A percentile compares a stretch with the other conserved stretches of the same genome.
Conservation (phyloP, 1,140 invertebrate species). For the Hyposmocoma kahamanoa region DNA sequence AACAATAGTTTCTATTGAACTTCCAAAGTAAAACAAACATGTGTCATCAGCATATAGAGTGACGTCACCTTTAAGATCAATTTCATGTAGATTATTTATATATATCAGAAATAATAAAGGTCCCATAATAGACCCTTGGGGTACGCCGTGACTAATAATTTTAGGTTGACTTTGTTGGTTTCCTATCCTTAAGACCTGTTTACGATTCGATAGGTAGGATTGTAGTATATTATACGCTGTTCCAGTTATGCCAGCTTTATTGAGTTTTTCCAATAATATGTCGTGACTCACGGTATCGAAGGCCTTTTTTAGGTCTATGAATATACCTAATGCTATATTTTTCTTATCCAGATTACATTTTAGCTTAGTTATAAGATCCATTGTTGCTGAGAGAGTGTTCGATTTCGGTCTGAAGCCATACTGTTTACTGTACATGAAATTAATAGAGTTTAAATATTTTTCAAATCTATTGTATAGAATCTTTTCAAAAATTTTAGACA, state of each 20-base stretch:
- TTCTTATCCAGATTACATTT: not conserved
- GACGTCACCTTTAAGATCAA: not conserved
- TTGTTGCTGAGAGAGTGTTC: not conserved
- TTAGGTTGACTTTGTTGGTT: not conserved
- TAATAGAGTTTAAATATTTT: not conserved
- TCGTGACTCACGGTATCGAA: slow-evolving; percentile 1
- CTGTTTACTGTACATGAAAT: not conserved
- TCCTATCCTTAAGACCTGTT: not conserved
- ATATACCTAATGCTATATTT: not conserved
- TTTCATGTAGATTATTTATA: not conserved
- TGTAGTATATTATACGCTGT: not conserved
- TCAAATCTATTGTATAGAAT: not conserved
- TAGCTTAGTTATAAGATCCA: not conserved
- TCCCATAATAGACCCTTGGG: not conserved
- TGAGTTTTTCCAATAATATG: not conserved
- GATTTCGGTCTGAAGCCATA: not conserved
- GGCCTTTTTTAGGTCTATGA: slow-evolving; percentile 2
- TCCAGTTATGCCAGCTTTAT: not conserved
- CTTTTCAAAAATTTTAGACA: slow-evolving; percentile 4
- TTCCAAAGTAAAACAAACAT: slow-evolving; percentile 1
- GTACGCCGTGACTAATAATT: not conserved
- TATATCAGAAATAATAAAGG: slow-evolving; percentile 1
- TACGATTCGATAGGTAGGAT: not conserved
- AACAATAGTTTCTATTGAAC: not conserved
- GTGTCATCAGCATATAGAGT: slow-evolving; percentile 2